These are phyloP conservation scores for Ennomos fuscantarius DNA, from an alignment of 2,888 invertebrate species.

Conservation along the genomic window DNA sequence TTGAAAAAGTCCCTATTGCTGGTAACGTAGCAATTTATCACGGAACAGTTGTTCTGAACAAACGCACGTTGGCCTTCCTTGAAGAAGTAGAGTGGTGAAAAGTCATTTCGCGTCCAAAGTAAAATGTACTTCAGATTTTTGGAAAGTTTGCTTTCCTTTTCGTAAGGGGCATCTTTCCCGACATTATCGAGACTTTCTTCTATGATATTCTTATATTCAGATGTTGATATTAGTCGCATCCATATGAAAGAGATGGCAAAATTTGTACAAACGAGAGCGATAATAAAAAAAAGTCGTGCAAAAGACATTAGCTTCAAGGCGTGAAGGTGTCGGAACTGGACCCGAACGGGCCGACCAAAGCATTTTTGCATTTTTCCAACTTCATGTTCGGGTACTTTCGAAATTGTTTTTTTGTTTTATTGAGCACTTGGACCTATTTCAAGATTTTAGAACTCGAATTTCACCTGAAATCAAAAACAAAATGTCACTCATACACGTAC, in stretches of 20 bases:
- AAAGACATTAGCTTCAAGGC: slow-evolving; percentile 51
- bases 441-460: no score
- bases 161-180: slow-evolving; percentile 61
- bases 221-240: slow-evolving; percentile 50
- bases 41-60: slow-evolving; percentile 65
- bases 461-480: no score
- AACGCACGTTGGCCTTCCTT: slow-evolving; percentile 64
- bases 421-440: no score
- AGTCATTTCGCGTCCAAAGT: slow-evolving; percentile 62
- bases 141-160: slow-evolving; percentile 54
- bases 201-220: slow-evolving; percentile 44
- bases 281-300: slow-evolving; percentile 54
- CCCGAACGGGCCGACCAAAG: slow-evolving; percentile 21
- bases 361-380: slow-evolving; percentile 35
- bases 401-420: no score
- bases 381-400: slow-evolving; percentile 50
- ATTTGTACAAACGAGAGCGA: slow-evolving; percentile 55
- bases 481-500: no score
- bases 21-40: slow-evolving; percentile 68
- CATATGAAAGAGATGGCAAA: slow-evolving; percentile 56
- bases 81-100: slow-evolving; percentile 61
- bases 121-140: slow-evolving; percentile 67
- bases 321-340: no score
- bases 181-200: slow-evolving; percentile 65
- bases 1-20: slow-evolving; percentile 54